Percentiles rank a stretch among this genome's conserved stretches.
These are phyloP conservation scores for Halocynthia aurantium DNA, from an alignment of 23 tunicate genomes.

Conservation along the genomic window DNA sequence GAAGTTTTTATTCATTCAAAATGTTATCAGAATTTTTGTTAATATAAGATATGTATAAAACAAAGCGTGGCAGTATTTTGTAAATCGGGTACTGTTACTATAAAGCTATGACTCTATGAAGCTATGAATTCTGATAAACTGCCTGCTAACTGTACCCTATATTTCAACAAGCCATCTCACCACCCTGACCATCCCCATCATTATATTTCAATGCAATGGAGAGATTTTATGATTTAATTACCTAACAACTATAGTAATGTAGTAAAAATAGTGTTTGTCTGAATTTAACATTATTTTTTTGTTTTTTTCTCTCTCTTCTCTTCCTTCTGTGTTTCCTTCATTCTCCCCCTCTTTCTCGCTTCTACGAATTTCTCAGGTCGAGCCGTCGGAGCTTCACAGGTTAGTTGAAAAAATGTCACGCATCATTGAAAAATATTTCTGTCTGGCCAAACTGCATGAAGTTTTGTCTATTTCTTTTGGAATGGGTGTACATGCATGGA, in stretches of 20 bases:
- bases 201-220: neutral
- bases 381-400: constrained; percentile 12
- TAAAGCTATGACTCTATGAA: no score
- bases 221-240: neutral
- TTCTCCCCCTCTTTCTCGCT: neutral
- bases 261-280: neutral
- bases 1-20: no score
- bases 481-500: no score
- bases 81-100: no score
- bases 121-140: no score
- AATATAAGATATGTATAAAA: no score
- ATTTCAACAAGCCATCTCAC: neutral
- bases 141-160: no score
- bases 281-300: no score
- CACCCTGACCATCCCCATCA: constrained; percentile 9
- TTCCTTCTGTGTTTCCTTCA: constrained; percentile 1
- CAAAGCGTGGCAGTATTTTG: no score
- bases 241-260: neutral
- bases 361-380: neutral
- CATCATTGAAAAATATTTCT: neutral
- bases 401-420: constrained; percentile 20
- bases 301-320: neutral
- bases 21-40: no score
- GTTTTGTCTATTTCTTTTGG: no score
- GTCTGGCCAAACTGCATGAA: no score